phyloP scores from a whole-genome alignment of 2,113 vertebrate species.

The Dryoscopus gambensis region DNA sequence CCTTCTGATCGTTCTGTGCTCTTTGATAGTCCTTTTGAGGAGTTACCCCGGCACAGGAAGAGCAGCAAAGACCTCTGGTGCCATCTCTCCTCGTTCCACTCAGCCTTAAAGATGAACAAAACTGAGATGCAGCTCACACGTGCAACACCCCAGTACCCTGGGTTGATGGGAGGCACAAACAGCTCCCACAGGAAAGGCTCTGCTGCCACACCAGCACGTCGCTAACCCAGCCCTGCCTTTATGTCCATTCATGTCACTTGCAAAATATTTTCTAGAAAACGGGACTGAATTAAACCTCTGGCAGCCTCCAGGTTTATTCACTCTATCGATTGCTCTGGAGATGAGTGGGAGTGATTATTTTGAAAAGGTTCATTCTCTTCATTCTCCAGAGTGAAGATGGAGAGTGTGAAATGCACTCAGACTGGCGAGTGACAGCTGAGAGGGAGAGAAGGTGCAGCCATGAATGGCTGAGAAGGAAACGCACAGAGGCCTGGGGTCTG shows the following conservation, averaged over 20 bases:
- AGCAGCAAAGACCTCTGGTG: background rate
- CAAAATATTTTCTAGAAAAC: background rate
- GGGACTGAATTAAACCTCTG: background rate
- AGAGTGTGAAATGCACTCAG: background rate
- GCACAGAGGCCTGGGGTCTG: background rate
- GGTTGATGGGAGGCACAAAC: accelerated
- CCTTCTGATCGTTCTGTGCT: background rate
- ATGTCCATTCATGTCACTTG: background rate
- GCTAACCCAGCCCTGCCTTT: background rate
- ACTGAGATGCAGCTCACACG: background rate
- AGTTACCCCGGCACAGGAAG: background rate
- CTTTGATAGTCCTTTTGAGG: background rate
- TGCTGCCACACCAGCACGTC: background rate
- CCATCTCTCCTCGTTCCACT: background rate
- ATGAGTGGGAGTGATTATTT: conserved; percentile 16
- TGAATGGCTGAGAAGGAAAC: background rate
- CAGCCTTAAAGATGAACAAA: background rate
- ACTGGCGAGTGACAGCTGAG: background rate
- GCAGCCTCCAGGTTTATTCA: conserved; percentile 11
- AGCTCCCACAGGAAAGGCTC: background rate
- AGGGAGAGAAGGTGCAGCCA: background rate
- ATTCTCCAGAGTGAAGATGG: background rate
- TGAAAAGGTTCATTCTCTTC: conserved; percentile 42
- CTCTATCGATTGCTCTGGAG: background rate
- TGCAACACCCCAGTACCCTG: background rate